Conservation (phyloP, 2,113 vertebrate genomes). For the Lepisosteus osseus region DNA sequence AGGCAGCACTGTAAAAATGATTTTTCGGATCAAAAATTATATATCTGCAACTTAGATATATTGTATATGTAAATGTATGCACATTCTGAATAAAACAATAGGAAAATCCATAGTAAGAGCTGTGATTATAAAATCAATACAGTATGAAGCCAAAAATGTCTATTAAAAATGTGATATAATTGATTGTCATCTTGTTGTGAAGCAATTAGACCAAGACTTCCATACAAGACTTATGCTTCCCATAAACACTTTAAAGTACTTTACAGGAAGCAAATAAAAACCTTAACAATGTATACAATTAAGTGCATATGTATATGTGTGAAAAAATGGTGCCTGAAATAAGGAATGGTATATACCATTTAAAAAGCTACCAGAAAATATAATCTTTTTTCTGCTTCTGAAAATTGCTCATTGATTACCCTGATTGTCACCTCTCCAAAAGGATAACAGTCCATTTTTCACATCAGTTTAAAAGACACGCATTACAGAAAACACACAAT, state of each 20-base stretch:
- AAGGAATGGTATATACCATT: slow-evolving; percentile 14
- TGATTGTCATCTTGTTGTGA: not conserved
- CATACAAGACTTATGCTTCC: not conserved
- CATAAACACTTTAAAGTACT: not conserved
- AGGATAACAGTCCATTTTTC: not conserved
- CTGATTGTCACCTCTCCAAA: not conserved
- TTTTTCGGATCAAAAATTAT: not conserved
- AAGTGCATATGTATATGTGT: not conserved
- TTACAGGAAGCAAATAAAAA: slow-evolving; percentile 27
- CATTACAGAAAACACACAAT: slow-evolving; percentile 8
- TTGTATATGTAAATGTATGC: not conserved
- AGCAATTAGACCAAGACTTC: not conserved
- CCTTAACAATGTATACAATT: slow-evolving; percentile 12
- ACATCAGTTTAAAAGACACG: slow-evolving; percentile 5
- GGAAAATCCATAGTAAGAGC: not conserved
- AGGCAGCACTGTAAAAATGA: slow-evolving; percentile 1
- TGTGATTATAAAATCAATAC: slow-evolving; percentile 2
- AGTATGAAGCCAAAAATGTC: not conserved
- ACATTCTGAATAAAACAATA: not conserved
- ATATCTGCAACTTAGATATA: not conserved
- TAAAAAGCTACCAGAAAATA: slow-evolving; percentile 17
- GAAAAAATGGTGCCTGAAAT: not conserved
- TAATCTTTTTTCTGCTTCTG: not conserved
- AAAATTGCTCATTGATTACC: slow-evolving; percentile 3
- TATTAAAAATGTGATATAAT: not conserved